Percentiles rank a stretch among this genome's conserved stretches.
phyloP scores from a whole-genome alignment of 2,888 invertebrate species.

The Octonoba sinensis region DNA sequence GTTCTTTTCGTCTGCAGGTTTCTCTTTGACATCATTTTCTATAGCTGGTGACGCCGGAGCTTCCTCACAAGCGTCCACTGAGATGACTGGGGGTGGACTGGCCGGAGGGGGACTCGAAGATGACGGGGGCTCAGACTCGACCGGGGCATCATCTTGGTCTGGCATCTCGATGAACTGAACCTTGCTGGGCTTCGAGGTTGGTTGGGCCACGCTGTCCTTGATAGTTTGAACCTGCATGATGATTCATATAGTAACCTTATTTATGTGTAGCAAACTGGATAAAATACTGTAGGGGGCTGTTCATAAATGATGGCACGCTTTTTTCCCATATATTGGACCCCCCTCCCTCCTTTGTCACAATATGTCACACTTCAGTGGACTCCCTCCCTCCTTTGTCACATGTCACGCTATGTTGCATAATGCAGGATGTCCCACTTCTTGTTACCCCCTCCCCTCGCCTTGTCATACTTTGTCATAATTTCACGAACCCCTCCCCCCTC shows the following conservation, averaged over 20 bases:
- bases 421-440: no score
- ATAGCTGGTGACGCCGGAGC: background rate
- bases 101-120: slow-evolving; percentile 14
- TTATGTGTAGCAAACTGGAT: no score
- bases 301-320: no score
- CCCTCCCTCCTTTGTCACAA: no score
- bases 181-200: slow-evolving; percentile 52
- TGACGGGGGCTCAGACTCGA: slow-evolving; percentile 20
- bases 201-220: slow-evolving; percentile 45
- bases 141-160: slow-evolving; percentile 42
- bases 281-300: no score
- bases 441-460: no score
- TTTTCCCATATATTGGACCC: no score
- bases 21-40: slow-evolving; percentile 49
- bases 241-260: background rate
- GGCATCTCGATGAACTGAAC: slow-evolving; percentile 64
- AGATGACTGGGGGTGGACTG: slow-evolving; percentile 48
- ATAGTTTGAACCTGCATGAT: slow-evolving; percentile 37
- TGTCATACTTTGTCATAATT: no score
- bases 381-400: no score
- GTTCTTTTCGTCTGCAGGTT: slow-evolving; percentile 15
- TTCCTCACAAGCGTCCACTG: slow-evolving; percentile 49
- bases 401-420: no score
- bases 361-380: no score
- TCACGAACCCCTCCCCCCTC: no score